Percentiles rank a stretch among this genome's conserved stretches.
phyloP scores from a whole-genome alignment of 2,888 invertebrate genomes.

The Ichneumon xanthorius region DNA sequence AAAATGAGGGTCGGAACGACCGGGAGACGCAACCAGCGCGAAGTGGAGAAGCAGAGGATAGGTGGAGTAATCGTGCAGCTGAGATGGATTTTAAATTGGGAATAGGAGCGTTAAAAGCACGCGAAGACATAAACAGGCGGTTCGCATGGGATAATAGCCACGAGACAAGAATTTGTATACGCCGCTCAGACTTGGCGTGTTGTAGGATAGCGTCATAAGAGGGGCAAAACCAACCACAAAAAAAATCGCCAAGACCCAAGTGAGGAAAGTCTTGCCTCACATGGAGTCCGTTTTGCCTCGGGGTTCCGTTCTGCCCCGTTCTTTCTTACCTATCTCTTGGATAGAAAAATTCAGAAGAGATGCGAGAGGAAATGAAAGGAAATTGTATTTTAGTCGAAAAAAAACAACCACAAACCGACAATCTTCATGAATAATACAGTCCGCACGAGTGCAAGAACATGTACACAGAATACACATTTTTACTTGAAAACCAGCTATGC shows the following conservation, averaged over 20 bases:
- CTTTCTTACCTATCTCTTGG: conserved; percentile 12
- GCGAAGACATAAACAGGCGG: conserved; percentile 35
- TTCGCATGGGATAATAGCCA: conserved; percentile 20
- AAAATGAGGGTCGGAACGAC: conserved; percentile 20
- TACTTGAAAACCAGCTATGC: neutral
- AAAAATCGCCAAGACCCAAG: neutral
- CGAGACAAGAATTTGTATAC: neutral
- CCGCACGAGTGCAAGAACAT: neutral
- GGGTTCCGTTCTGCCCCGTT: conserved; percentile 10
- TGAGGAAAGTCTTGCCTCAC: neutral
- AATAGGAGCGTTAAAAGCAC: conserved; percentile 47
- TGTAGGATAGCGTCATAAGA: neutral
- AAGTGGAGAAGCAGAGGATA: conserved; percentile 6
- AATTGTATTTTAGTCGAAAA: conserved; percentile 46
- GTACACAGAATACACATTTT: neutral
- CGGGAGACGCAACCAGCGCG: neutral
- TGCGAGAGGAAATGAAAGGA: conserved; percentile 54
- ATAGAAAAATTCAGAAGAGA: conserved; percentile 47
- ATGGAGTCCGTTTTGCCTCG: neutral
- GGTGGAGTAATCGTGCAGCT: conserved; percentile 36
- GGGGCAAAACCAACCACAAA: neutral
- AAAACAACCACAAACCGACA: conserved; percentile 4
- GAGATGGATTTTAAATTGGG: conserved; percentile 58
- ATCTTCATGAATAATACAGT: conserved; percentile 28
- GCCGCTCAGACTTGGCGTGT: neutral